phyloP scores from a whole-genome alignment of 2,113 vertebrate species.

The Onychostoma macrolepis region DNA sequence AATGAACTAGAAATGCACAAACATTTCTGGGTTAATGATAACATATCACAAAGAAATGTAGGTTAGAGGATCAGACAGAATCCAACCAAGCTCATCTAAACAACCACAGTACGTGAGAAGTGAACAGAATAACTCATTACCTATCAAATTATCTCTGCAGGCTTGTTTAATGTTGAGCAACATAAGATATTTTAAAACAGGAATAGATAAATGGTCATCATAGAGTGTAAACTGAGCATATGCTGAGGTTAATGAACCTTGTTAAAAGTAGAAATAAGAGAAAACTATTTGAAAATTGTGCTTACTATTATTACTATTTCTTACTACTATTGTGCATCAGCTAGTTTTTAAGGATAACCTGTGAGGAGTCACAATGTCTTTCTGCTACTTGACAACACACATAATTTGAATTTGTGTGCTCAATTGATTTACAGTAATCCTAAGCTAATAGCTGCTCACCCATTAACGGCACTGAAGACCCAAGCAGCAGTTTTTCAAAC shows the following conservation, averaged over 20 bases:
- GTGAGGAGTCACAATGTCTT: neutral
- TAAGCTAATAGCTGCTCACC: neutral
- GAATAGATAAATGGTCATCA: neutral
- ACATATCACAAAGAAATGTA: constrained; percentile 4
- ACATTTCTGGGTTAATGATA: constrained; percentile 34
- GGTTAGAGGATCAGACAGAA: constrained; percentile 1
- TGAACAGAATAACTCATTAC: neutral
- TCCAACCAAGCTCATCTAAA: constrained; percentile 16
- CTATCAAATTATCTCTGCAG: constrained; percentile 7
- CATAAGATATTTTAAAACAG: neutral
- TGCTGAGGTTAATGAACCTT: neutral
- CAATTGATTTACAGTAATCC: constrained; percentile 15
- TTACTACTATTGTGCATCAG: neutral
- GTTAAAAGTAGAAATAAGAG: neutral
- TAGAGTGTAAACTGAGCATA: neutral
- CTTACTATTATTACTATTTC: neutral
- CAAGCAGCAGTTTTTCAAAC: constrained; percentile 19
- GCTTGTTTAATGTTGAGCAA: constrained; percentile 18
- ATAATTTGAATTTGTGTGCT: neutral
- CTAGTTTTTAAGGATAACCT: neutral
- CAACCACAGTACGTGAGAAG: neutral
- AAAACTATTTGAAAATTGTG: neutral
- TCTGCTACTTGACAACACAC: neutral
- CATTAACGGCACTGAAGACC: neutral
- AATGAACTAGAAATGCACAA: neutral